Evolutionary conservation across 2,797 vertebrate species (phyloP), one percentile per base, ranked within the genome.

Genomic region (Epinephelus malabaricus): DNA sequence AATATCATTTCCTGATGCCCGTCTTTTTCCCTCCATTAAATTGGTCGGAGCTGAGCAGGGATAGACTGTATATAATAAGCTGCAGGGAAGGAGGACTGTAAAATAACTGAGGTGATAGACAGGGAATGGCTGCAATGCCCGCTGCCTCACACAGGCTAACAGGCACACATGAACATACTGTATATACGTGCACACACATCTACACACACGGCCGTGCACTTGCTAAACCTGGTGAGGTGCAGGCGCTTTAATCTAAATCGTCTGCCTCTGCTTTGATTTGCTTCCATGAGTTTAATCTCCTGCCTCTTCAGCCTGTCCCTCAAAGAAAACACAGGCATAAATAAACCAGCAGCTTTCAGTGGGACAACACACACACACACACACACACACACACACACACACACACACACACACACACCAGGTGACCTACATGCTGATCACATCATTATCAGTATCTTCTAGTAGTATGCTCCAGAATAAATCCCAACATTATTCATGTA

Each of bases 1-100:
- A 95, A 93, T 92, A 94, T 95, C 45, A 95, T 95, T 94, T 95
- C 94, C 94, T 94, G 91, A 88, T 50, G 78, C 88, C 79, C 21
- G 67, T 81, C 89, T 86, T 75, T 80, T 78, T 76, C 58, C 73
- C 83, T 82, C 86, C 76, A 92, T 90, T 93, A 90, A 92, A 93
- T 76, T 73, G 84, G 73, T 69, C 19, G 1, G 75, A 54, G 76
- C 78, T 27, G 83, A 14, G 82, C 76, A 9, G 65, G 62, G 75
- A 88, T 61, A 73, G 85, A 88, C 78, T 86, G 81, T 73, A 79
- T 87, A 79, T 92, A 91, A 92, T 90, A 86, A 86, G 81, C 77
- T 86, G 77, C 78, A 61, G 82, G 78, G 73, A 62, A 60, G 51
- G 53, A 80, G 53, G 77, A 79, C 76, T 58, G 76, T 84, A 82